These are phyloP conservation scores for Drosophila albomicans DNA, from an alignment of 1,140 invertebrate species.

Conservation along the genomic window DNA sequence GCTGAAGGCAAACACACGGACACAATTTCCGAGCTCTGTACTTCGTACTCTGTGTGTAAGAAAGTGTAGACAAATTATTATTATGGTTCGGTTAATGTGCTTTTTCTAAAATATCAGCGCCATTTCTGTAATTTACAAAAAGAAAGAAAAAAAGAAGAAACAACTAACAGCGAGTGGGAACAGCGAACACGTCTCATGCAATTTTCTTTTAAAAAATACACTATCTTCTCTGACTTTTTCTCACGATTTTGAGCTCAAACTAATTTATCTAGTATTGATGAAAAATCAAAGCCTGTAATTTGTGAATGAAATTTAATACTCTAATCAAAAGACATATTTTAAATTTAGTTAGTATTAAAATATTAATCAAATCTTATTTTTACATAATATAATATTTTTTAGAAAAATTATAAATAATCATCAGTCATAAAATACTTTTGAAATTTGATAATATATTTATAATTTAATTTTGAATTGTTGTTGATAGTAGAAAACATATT, in stretches of 20 bases:
- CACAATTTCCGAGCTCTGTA: not conserved
- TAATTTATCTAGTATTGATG: no score
- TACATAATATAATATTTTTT: no score
- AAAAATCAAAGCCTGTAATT: no score
- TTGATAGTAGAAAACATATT: no score
- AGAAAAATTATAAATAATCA: no score
- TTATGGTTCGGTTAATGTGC: slow-evolving; percentile 39
- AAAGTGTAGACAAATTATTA: slow-evolving; percentile 43
- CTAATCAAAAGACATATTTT: no score
- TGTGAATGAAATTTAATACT: no score
- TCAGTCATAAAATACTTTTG: no score
- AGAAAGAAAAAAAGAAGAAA: not conserved
- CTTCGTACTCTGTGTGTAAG: slow-evolving; percentile 7
- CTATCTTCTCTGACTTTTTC: not conserved
- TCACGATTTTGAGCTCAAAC: not conserved
- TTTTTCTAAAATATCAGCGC: slow-evolving; percentile 46
- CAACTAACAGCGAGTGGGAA: not conserved
- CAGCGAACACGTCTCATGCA: slow-evolving; percentile 10
- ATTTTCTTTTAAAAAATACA: slow-evolving; percentile 1
- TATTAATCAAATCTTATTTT: no score
- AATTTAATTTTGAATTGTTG: no score
- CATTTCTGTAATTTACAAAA: slow-evolving; percentile 28
- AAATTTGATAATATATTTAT: no score
- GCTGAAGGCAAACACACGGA: not conserved
- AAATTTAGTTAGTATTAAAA: no score